Conservation (phyloP, 92 coral and sea anemone species). For the Ricordea florida region DNA sequence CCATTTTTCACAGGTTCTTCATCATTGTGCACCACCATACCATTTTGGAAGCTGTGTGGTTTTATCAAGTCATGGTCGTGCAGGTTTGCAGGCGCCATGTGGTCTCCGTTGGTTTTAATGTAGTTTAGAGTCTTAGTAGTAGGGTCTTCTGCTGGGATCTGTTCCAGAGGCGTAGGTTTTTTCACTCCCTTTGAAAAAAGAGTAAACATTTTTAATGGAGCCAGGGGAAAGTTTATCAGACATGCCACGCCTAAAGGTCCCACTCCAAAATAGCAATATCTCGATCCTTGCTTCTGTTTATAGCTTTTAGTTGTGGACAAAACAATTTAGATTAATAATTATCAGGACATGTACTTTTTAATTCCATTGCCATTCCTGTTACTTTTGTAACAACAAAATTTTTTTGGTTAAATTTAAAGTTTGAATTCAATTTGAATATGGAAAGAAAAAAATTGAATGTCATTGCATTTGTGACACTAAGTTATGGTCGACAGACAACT, state of each 20-base stretch:
- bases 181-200: neutral
- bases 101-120: constrained; percentile 77
- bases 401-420: too few relatives aligned
- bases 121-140: constrained; percentile 81
- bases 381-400: too few relatives aligned
- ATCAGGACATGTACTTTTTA: too few relatives aligned
- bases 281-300: too few relatives aligned
- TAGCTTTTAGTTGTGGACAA: too few relatives aligned
- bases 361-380: too few relatives aligned
- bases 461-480: too few relatives aligned
- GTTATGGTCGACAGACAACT: too few relatives aligned
- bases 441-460: too few relatives aligned
- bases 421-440: too few relatives aligned
- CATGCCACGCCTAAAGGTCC: neutral
- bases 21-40: constrained; percentile 26
- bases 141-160: constrained; percentile 87
- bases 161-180: constrained; percentile 63
- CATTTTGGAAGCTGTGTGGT: constrained; percentile 47
- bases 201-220: neutral
- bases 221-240: neutral
- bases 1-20: constrained; percentile 4
- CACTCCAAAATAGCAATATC: neutral
- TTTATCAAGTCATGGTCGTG: neutral
- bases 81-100: constrained; percentile 26
- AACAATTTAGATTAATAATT: too few relatives aligned